These are phyloP conservation scores for Ceratoteleas bidentatus DNA, from an alignment of 1,140 invertebrate species.

Conservation along the genomic window DNA sequence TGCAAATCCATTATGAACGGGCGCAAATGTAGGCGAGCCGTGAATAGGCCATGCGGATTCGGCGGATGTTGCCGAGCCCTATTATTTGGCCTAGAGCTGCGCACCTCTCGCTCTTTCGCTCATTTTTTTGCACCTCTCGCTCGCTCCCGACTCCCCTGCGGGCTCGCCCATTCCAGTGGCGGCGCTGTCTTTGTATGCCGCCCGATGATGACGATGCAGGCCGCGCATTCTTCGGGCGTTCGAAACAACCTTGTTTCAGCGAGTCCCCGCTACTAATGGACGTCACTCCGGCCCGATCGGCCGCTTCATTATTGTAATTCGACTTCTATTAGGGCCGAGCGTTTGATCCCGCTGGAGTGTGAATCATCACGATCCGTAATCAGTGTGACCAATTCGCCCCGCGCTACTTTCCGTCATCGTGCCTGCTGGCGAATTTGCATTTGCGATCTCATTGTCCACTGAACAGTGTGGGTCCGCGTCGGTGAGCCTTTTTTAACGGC, in stretches of 20 bases:
- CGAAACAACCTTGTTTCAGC: constrained; percentile 72
- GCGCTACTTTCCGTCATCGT: constrained; percentile 24
- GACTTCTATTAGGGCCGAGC: constrained; percentile 69
- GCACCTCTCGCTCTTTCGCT: too few species aligned
- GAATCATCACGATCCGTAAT: constrained; percentile 67
- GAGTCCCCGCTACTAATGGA: constrained; percentile 75
- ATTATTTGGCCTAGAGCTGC: constrained; percentile 80
- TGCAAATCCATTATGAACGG: constrained; percentile 46
- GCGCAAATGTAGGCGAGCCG: constrained; percentile 62
- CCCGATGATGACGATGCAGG: constrained; percentile 79
- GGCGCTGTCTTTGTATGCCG: constrained; percentile 77
- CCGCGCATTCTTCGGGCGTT: constrained; percentile 63
- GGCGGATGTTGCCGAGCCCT: constrained; percentile 70
- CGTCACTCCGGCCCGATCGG: constrained; percentile 68
- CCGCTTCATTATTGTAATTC: constrained; percentile 78
- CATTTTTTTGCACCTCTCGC: too few species aligned
- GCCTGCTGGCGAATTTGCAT: constrained; percentile 18
- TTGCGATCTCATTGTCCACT: neutral
- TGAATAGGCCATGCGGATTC: constrained; percentile 74
- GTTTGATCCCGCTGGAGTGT: constrained; percentile 52
- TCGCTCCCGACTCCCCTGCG: constrained; percentile 65
- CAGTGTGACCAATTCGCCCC: constrained; percentile 49
- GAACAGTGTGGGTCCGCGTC: too few species aligned
- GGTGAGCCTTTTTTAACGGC: too few species aligned
- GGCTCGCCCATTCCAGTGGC: constrained; percentile 67